A percentile compares a stretch with the other conserved stretches of the same genome.
These are phyloP conservation scores for Brachystomella parvula DNA, from an alignment of 1,140 invertebrate species.

Conservation along the genomic window DNA sequence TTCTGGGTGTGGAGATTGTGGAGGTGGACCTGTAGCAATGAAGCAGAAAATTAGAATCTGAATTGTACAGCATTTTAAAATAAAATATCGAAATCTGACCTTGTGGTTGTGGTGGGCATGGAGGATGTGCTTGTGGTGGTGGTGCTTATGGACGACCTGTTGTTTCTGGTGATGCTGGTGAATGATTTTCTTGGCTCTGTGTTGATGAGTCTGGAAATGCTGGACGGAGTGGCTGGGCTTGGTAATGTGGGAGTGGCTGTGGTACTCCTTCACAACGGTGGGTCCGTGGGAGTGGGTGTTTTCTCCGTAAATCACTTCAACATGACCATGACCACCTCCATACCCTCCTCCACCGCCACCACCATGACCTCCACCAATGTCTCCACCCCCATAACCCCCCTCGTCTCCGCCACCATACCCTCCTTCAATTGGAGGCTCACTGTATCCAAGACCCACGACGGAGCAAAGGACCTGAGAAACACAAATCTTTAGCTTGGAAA, in stretches of 20 bases:
- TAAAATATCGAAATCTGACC: not conserved
- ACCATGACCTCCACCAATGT: not conserved
- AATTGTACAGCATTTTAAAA: not conserved
- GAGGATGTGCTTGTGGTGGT: slow-evolving; percentile 24
- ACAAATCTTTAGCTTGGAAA: too few species aligned
- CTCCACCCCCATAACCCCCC: too few species aligned
- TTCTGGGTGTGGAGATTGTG: slow-evolving; percentile 25
- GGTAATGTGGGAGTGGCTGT: not conserved
- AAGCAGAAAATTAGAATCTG: not conserved
- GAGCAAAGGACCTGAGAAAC: not conserved
- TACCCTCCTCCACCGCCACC: not conserved
- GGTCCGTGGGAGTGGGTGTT: slow-evolving; percentile 9
- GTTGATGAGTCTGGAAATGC: slow-evolving; percentile 6
- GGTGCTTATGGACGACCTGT: slow-evolving; percentile 17
- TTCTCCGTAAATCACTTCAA: slow-evolving; percentile 3
- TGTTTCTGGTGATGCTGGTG: slow-evolving; percentile 14
- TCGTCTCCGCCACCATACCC: not conserved
- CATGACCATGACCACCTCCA: not conserved
- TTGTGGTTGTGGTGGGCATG: slow-evolving; percentile 22
- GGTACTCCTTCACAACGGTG: slow-evolving; percentile 7
- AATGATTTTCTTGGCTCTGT: slow-evolving; percentile 13
- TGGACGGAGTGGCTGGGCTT: slow-evolving; percentile 10
- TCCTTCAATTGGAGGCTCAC: not conserved
- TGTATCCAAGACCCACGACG: not conserved
- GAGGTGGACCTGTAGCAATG: slow-evolving; percentile 17